Evolutionary conservation across 2,113 vertebrate genomes (phyloP).

Genomic region (Phocoena sinus): DNA sequence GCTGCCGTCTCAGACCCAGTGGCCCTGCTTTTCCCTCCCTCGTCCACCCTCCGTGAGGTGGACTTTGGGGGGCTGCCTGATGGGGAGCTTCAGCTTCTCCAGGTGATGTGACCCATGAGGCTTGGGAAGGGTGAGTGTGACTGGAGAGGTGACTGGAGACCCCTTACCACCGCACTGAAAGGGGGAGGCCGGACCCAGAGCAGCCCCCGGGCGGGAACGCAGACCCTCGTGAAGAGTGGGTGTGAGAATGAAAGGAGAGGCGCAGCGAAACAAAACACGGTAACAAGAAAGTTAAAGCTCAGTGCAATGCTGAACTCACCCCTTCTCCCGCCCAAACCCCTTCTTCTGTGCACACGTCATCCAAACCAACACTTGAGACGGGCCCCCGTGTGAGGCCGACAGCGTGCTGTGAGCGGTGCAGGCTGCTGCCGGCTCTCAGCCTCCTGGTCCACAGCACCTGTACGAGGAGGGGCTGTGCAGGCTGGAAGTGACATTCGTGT

Average conservation of each 20-base stretch:
- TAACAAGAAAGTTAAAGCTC: background rate
- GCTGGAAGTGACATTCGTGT: fast-evolving
- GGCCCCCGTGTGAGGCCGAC: background rate
- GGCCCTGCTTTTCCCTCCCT: background rate
- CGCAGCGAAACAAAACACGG: fast-evolving
- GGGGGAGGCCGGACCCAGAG: background rate
- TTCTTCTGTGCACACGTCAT: background rate
- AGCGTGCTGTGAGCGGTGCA: background rate
- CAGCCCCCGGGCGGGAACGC: fast-evolving
- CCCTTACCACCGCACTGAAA: no score
- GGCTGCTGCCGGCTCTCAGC: background rate
- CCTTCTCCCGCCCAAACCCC: no score
- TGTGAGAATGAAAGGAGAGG: background rate
- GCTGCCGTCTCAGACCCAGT: background rate
- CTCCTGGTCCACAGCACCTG: no score
- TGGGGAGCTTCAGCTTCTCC: background rate
- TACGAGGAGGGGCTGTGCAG: background rate
- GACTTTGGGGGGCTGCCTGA: background rate
- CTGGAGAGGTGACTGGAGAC: background rate
- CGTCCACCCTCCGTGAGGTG: fast-evolving
- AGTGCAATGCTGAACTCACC: background rate
- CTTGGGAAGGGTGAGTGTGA: fast-evolving
- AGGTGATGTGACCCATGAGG: fast-evolving
- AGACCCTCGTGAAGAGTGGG: background rate
- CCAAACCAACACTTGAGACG: fast-evolving